A percentile compares a stretch with the other conserved stretches of the same genome.
phyloP scores from a whole-genome alignment of 2,113 vertebrate genomes.

The Oncorhynchus masou region DNA sequence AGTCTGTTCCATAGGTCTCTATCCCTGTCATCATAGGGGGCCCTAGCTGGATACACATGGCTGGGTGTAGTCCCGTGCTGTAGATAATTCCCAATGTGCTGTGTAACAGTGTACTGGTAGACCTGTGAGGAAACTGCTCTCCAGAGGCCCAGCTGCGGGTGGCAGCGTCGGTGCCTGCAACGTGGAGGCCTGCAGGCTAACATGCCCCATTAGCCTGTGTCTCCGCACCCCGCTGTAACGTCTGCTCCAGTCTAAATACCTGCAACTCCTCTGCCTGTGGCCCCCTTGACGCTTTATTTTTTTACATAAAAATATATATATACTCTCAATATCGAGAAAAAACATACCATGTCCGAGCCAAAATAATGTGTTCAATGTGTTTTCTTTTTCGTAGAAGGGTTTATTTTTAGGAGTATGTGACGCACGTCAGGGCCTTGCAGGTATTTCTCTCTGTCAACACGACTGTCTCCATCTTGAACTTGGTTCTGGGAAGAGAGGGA shows the following conservation, averaged over 20 bases:
- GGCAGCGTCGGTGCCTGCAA: background rate
- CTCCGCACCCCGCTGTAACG: constrained; percentile 25
- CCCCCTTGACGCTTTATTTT: background rate
- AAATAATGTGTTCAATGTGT: constrained; percentile 19
- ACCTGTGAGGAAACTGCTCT: constrained; percentile 47
- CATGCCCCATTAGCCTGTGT: constrained; percentile 17
- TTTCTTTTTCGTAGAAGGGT: constrained; percentile 24
- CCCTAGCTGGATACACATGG: constrained; percentile 27
- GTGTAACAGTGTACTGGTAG: constrained; percentile 42
- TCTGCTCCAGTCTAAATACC: constrained; percentile 28
- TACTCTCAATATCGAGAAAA: constrained; percentile 7
- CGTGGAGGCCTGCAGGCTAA: background rate
- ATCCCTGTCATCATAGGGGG: constrained; percentile 18
- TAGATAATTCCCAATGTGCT: constrained; percentile 43
- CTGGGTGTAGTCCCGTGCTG: constrained; percentile 9
- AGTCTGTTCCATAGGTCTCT: constrained; percentile 9
- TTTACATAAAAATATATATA: no score
- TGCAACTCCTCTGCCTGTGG: constrained; percentile 14
- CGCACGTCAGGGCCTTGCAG: constrained; percentile 12
- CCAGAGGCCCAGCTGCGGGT: constrained; percentile 24
- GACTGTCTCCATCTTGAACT: constrained; percentile 12
- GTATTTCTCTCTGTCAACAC: constrained; percentile 27
- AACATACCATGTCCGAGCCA: background rate
- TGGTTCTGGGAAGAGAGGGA: constrained; percentile 31
- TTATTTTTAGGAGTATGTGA: constrained; percentile 52